A percentile compares a stretch with the other conserved stretches of the same genome.
Conservation (phyloP, 92 coral and sea anemone genomes). For the Epizoanthus fatuus region DNA sequence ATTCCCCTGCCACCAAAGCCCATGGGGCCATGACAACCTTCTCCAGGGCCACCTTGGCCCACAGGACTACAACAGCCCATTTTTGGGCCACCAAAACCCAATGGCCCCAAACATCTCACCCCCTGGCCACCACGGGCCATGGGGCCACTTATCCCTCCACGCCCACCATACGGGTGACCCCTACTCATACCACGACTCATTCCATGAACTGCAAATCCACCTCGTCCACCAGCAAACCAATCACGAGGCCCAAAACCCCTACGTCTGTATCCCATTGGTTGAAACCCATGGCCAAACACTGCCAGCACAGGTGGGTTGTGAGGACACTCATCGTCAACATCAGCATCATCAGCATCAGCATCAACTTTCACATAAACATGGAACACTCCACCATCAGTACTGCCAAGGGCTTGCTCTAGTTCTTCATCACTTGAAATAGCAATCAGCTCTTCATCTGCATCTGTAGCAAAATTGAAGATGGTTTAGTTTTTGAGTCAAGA, state of each 20-base stretch:
- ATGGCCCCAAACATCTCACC: not conserved
- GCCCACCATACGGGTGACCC: slow-evolving; percentile 1
- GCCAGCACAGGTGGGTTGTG: not conserved
- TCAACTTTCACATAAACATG: slow-evolving; percentile 49
- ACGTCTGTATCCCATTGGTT: not conserved
- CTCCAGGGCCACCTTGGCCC: not conserved
- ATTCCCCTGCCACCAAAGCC: not conserved
- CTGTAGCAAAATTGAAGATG: slow-evolving; percentile 16
- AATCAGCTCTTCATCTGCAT: slow-evolving; percentile 66
- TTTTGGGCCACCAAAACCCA: slow-evolving; percentile 3
- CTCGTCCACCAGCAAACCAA: slow-evolving; percentile 16
- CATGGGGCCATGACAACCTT: not conserved
- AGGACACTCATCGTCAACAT: not conserved
- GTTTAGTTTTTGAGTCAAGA: no score
- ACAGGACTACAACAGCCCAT: not conserved
- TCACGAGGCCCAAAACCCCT: not conserved
- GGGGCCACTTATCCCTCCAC: not conserved
- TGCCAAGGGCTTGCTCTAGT: slow-evolving; percentile 63
- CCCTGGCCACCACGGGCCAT: not conserved
- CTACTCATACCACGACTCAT: slow-evolving; percentile 1
- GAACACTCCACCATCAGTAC: slow-evolving; percentile 54
- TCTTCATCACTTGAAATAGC: slow-evolving; percentile 78
- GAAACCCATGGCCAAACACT: not conserved
- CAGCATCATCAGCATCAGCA: not conserved
- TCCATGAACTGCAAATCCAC: not conserved